phyloP scores from a whole-genome alignment of 2,888 invertebrate species.

The Timema podura region DNA sequence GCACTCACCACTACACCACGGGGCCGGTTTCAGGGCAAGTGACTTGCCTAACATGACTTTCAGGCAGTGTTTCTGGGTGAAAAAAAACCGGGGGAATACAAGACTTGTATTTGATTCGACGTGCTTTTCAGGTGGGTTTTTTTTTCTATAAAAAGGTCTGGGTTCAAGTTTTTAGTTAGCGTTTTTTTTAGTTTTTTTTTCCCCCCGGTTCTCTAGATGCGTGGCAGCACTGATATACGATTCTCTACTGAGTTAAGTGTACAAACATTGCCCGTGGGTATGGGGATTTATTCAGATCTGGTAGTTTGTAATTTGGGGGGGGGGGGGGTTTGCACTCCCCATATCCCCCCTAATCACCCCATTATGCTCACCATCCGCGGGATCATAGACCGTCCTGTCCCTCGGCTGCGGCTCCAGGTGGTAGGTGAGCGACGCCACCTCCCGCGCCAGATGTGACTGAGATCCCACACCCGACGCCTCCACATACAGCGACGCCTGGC shows the following conservation, averaged over 20 bases:
- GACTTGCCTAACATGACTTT: too few species aligned
- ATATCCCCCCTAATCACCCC: neutral
- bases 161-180: too few species aligned
- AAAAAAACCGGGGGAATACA: too few species aligned
- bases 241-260: neutral
- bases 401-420: conserved; percentile 59
- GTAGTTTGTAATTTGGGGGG: neutral
- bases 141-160: too few species aligned
- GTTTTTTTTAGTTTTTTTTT: too few species aligned
- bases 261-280: too few species aligned
- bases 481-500: conserved; percentile 63
- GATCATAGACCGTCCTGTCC: conserved; percentile 52
- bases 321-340: neutral
- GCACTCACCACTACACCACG: too few species aligned
- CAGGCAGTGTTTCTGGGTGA: too few species aligned
- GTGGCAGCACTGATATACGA: neutral
- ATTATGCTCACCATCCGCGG: conserved; percentile 50
- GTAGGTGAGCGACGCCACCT: conserved; percentile 62
- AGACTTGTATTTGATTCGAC: too few species aligned
- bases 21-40: too few species aligned
- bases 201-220: too few species aligned
- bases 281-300: neutral
- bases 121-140: too few species aligned
- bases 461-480: conserved; percentile 45
- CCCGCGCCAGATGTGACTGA: conserved; percentile 43